These are phyloP conservation scores for Macrosiphum euphorbiae DNA, from an alignment of 2,888 invertebrate genomes.

Conservation along the genomic window DNA sequence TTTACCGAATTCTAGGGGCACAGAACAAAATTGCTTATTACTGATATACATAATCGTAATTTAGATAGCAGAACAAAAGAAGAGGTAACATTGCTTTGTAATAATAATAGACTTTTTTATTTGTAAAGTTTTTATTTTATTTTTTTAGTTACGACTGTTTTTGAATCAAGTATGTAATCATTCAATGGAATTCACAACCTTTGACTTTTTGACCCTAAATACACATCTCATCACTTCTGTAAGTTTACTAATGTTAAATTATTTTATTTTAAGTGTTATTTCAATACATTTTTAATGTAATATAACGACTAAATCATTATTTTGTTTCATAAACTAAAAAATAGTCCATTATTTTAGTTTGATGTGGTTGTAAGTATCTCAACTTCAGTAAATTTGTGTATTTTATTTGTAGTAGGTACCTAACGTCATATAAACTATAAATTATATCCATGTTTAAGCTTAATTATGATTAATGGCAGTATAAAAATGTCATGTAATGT, in stretches of 20 bases:
- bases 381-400: not conserved
- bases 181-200: slow-evolving; percentile 69
- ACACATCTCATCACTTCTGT: slow-evolving; percentile 69
- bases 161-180: slow-evolving; percentile 68
- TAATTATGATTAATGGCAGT: not conserved
- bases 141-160: slow-evolving; percentile 68
- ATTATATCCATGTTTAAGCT: not conserved
- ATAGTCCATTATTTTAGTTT: not conserved
- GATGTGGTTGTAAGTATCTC: not conserved
- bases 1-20: slow-evolving; percentile 63
- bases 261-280: not conserved
- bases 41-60: slow-evolving; percentile 65
- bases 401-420: not conserved
- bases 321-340: not conserved
- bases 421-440: not conserved
- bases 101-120: not conserved
- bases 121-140: not conserved
- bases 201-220: slow-evolving; percentile 69
- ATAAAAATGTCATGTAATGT: not conserved
- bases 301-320: not conserved
- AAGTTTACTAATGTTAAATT: slow-evolving; percentile 64
- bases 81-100: slow-evolving; percentile 63
- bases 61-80: slow-evolving; percentile 66
- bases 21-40: slow-evolving; percentile 65
- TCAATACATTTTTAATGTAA: not conserved